These are phyloP conservation scores for Lucinisca nassula DNA, from an alignment of 2,888 invertebrate species.

Conservation along the genomic window DNA sequence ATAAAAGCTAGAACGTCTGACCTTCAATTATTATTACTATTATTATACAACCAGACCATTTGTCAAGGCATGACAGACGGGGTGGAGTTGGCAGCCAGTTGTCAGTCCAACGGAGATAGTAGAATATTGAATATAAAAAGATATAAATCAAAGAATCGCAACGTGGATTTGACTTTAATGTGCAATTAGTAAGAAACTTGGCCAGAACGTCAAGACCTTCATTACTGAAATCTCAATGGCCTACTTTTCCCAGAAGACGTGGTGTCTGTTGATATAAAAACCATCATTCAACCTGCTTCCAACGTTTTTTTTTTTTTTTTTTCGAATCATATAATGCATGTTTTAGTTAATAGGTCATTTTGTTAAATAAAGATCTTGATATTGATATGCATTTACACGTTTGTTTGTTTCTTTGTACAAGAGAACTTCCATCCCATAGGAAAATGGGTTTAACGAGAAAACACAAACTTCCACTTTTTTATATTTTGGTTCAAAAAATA, in stretches of 20 bases:
- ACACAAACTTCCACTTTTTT: no score
- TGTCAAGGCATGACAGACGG: not conserved
- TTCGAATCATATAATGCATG: no score
- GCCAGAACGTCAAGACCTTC: not conserved
- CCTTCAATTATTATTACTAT: not conserved
- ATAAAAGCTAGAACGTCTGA: not conserved
- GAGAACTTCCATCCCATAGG: no score
- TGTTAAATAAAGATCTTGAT: no score
- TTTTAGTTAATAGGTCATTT: no score
- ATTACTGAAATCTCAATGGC: not conserved
- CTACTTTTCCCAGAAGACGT: not conserved
- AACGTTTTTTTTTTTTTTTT: no score
- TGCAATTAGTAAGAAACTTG: slow-evolving; percentile 40
- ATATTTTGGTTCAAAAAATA: no score
- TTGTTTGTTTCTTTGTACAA: no score
- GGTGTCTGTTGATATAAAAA: not conserved
- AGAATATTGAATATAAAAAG: not conserved
- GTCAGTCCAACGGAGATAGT: not conserved
- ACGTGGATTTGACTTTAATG: slow-evolving; percentile 61
- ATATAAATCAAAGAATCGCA: slow-evolving; percentile 36
- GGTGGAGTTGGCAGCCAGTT: not conserved
- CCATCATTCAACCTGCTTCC: no score
- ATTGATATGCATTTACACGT: no score
- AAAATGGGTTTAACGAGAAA: no score
- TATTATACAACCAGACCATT: not conserved